A percentile compares a stretch with the other conserved stretches of the same genome.
These are phyloP conservation scores for Perithous albicinctus DNA, from an alignment of 2,888 invertebrate genomes.

Conservation along the genomic window DNA sequence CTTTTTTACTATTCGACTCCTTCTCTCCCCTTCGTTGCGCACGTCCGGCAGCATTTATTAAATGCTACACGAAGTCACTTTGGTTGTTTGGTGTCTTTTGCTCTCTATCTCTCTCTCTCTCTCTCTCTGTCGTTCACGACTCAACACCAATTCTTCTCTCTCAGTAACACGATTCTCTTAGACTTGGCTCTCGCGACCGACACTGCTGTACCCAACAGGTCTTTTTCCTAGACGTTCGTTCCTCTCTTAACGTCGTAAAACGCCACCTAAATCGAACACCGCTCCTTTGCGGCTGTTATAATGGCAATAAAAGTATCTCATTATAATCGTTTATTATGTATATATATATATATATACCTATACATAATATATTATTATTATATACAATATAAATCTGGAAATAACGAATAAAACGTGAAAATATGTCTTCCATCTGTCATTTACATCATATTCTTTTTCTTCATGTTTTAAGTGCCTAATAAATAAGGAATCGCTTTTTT, in stretches of 20 bases:
- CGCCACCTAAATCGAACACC: slow-evolving; percentile 68
- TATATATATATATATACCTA: slow-evolving; percentile 30
- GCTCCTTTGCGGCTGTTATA: slow-evolving; percentile 70
- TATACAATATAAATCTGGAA: slow-evolving; percentile 11
- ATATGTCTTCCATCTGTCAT: slow-evolving; percentile 39
- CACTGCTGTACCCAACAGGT: neutral
- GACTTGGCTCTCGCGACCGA: slow-evolving; percentile 37
- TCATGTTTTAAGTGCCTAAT: slow-evolving; percentile 53
- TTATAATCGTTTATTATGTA: slow-evolving; percentile 68
- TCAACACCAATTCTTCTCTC: slow-evolving; percentile 43
- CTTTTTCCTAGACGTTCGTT: slow-evolving; percentile 40
- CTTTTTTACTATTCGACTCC: slow-evolving; percentile 1
- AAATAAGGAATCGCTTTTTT: slow-evolving; percentile 54
- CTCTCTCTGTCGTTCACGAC: slow-evolving; percentile 55
- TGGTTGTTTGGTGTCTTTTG: no score
- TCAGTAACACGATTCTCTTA: slow-evolving; percentile 62
- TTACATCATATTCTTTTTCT: slow-evolving; percentile 29
- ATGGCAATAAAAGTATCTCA: slow-evolving; percentile 71
- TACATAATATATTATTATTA: slow-evolving; percentile 11
- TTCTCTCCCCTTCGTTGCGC: slow-evolving; percentile 6
- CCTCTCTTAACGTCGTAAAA: slow-evolving; percentile 66
- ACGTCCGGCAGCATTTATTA: slow-evolving; percentile 58
- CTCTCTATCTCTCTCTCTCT: slow-evolving; percentile 29
- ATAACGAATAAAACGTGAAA: slow-evolving; percentile 53
- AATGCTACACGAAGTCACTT: slow-evolving; percentile 42